These are phyloP conservation scores for Polydrusus cervinus DNA, from an alignment of 2,888 invertebrate species.

Conservation along the genomic window DNA sequence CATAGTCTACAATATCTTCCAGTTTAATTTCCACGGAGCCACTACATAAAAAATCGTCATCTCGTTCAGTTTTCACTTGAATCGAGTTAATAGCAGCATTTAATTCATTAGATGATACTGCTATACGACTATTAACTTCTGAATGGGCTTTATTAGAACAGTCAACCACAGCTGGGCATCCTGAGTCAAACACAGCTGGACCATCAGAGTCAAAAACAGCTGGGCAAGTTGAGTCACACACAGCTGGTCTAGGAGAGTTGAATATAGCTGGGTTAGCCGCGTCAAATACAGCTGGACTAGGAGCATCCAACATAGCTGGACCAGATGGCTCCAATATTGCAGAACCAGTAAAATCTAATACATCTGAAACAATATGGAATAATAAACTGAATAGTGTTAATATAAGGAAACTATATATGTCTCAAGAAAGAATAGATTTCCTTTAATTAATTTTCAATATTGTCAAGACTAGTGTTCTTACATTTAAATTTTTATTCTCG, in stretches of 20 bases:
- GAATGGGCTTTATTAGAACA: background rate
- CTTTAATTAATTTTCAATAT: too few species aligned
- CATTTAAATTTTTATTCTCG: too few species aligned
- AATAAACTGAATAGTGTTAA: background rate
- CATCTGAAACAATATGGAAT: background rate
- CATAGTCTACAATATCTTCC: slow-evolving; percentile 11
- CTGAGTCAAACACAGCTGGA: background rate
- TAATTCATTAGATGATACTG: slow-evolving; percentile 6
- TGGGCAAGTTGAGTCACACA: background rate
- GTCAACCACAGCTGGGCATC: too few species aligned
- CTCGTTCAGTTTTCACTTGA: slow-evolving; percentile 9
- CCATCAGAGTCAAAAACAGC: background rate
- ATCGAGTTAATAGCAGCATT: slow-evolving; percentile 7
- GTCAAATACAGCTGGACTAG: too few species aligned
- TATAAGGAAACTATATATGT: too few species aligned
- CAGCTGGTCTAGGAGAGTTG: too few species aligned
- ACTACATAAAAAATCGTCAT: background rate
- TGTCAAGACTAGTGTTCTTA: too few species aligned
- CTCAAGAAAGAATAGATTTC: too few species aligned
- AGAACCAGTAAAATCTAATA: background rate
- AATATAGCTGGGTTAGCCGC: too few species aligned
- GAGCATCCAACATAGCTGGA: too few species aligned
- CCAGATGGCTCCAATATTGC: too few species aligned
- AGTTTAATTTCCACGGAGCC: slow-evolving; percentile 24
- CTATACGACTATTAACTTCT: background rate